Evolutionary conservation across 2,113 vertebrate genomes (phyloP), one percentile per base, ranked within the genome.

Genomic region (Nannobrachium achirus): DNA sequence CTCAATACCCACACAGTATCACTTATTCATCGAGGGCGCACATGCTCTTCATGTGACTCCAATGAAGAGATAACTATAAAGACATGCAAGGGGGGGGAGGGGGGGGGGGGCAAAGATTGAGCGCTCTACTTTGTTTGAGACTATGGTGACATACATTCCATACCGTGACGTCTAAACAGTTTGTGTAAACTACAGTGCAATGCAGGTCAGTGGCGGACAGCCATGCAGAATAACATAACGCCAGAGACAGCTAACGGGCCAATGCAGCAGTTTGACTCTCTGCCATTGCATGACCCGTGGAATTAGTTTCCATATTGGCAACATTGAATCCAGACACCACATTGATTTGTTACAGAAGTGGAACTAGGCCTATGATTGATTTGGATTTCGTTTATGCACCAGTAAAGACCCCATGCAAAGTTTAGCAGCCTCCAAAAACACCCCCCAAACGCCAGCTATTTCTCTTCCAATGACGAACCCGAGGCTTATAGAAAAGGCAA

Each of bases 21-120:
- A 87, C 79, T 87, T 80, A 86, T 88, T 90, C 68, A 57, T 44
- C 0, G 69, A 75, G 78, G 79, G 87, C 52, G 66, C 87, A 84
- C 87, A 84, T 87, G 88, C 73, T 89, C 77, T 85, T 87, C 89
- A 90, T 90, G 87, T 91, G 89, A 90, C 82, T 90, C 87, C 77
- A 88, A 81, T 89, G 78, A 79, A 67, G 77, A 67, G 79, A 85
- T 69, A 66, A 64, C 58, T 73, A 71, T 66, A 63, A 46, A 9
- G 59, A 73, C 25, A 33, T 33, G 25, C 25, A 33, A 33, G 6
- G 25, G 25, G 25, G 25, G 46, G 70, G 3, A 50, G 16, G 72
- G 61, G 9, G 25, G 15, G 71, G 77, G 69, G 85, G 75, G 64
- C 75, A 63, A 71, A 59, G n/a, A 63, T 78, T 79, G 16, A 71